Evolutionary conservation across 2,888 invertebrate species (phyloP).

Genomic region (Arge pagana): DNA sequence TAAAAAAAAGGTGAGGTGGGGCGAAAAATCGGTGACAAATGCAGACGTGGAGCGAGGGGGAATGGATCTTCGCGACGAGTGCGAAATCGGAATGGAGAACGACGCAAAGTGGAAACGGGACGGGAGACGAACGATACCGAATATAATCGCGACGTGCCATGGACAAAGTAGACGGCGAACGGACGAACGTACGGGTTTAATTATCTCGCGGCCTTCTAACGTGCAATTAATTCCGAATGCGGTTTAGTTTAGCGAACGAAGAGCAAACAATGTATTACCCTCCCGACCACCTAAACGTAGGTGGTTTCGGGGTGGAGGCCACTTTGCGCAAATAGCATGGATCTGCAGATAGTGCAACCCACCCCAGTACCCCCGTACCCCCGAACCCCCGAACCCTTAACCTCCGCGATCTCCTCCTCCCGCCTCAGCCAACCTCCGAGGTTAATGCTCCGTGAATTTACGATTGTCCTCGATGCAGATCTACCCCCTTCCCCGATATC

Average conservation of each 20-base stretch:
- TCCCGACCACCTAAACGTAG: conserved; percentile 46
- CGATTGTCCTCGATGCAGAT: conserved; percentile 45
- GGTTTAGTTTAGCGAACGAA: conserved; percentile 54
- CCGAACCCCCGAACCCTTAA: conserved; percentile 29
- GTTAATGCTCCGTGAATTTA: conserved; percentile 48
- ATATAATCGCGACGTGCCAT: conserved; percentile 37
- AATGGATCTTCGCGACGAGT: too few species aligned
- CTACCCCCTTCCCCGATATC: conserved; percentile 19
- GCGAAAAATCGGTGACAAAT: too few species aligned
- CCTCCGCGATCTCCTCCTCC: conserved; percentile 30
- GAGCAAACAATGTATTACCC: conserved; percentile 53
- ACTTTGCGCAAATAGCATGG: conserved; percentile 51
- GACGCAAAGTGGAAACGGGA: too few species aligned
- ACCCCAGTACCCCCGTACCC: conserved; percentile 31
- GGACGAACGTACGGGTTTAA: conserved; percentile 49
- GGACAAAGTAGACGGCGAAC: conserved; percentile 30
- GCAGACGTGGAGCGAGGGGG: too few species aligned
- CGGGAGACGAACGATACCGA: too few species aligned
- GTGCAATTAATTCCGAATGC: conserved; percentile 54
- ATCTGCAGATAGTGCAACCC: conserved; percentile 48
- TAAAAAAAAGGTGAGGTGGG: too few species aligned
- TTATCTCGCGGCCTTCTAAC: conserved; percentile 51
- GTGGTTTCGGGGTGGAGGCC: conserved; percentile 47
- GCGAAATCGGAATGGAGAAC: too few species aligned
- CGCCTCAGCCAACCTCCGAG: conserved; percentile 24